Percentiles rank a stretch among this genome's conserved stretches.
Conservation (phyloP, 2,797 vertebrate genomes). For the Meda fulgida region DNA sequence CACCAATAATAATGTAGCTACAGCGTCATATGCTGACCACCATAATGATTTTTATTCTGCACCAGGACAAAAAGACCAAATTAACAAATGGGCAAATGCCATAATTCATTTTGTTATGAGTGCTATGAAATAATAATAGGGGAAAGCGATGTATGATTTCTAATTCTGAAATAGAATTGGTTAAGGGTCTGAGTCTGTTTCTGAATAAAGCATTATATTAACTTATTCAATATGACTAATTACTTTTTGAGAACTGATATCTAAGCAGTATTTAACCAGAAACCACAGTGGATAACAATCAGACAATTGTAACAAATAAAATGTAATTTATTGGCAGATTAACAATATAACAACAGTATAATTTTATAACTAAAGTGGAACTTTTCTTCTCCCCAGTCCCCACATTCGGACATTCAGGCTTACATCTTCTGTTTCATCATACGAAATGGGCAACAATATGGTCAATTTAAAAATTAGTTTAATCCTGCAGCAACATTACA, state of each 20-base stretch:
- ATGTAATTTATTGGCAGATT: not conserved
- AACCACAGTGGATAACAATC: not conserved
- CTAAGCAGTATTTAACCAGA: not conserved
- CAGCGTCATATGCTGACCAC: constrained; percentile 3
- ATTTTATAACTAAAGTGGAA: not conserved
- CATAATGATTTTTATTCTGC: not conserved
- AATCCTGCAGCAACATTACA: not conserved
- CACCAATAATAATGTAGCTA: not conserved
- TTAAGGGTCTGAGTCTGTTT: not conserved
- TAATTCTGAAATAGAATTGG: not conserved
- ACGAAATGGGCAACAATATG: not conserved
- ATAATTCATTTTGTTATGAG: not conserved
- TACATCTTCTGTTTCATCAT: not conserved
- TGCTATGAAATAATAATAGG: not conserved
- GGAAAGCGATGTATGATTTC: not conserved
- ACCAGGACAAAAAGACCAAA: not conserved
- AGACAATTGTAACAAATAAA: not conserved
- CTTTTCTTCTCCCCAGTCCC: not conserved
- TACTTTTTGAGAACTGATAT: not conserved
- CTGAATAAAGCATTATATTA: not conserved
- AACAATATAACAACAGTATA: not conserved
- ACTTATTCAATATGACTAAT: too few species aligned
- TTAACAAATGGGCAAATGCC: not conserved
- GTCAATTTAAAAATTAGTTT: not conserved
- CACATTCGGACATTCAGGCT: not conserved